A percentile compares a stretch with the other conserved stretches of the same genome.
These are phyloP conservation scores for Drosophila glabriapex DNA, from an alignment of 2,888 invertebrate species.

Conservation along the genomic window DNA sequence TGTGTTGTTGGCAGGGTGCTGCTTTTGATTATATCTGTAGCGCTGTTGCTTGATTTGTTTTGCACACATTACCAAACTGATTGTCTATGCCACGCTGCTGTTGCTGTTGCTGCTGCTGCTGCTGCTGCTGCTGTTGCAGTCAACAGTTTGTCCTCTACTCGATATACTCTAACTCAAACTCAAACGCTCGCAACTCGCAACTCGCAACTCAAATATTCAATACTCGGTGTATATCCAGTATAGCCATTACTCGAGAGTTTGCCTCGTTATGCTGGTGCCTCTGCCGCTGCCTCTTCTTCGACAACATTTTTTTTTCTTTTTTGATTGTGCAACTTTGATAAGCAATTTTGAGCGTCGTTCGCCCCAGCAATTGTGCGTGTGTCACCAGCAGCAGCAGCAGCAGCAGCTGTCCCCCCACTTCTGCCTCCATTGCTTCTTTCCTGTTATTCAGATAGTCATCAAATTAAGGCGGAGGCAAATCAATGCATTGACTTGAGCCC, in stretches of 20 bases:
- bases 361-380: conserved; percentile 64
- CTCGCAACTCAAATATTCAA: conserved; percentile 33
- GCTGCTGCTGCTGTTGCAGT: conserved; percentile 50
- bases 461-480: conserved; percentile 72
- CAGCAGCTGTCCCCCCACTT: conserved; percentile 40
- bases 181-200: conserved; percentile 5
- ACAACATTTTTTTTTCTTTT: conserved; percentile 25
- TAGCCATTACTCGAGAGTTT: conserved; percentile 45
- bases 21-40: conserved; percentile 74
- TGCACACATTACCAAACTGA: conserved; percentile 79
- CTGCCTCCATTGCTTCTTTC: background rate
- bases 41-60: conserved; percentile 76
- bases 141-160: conserved; percentile 32
- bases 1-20: conserved; percentile 27
- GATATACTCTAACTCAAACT: conserved; percentile 19
- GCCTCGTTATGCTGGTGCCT: conserved; percentile 69
- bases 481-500: conserved; percentile 60
- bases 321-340: conserved; percentile 78
- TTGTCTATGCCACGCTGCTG: conserved; percentile 67
- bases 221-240: conserved; percentile 17
- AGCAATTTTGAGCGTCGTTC: conserved; percentile 66
- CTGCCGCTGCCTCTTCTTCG: conserved; percentile 20
- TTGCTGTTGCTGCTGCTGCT: background rate
- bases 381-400: conserved; percentile 58
- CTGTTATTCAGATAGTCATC: conserved; percentile 66